These are phyloP conservation scores for Hypolimnas misippus DNA, from an alignment of 2,888 invertebrate genomes.

Conservation along the genomic window DNA sequence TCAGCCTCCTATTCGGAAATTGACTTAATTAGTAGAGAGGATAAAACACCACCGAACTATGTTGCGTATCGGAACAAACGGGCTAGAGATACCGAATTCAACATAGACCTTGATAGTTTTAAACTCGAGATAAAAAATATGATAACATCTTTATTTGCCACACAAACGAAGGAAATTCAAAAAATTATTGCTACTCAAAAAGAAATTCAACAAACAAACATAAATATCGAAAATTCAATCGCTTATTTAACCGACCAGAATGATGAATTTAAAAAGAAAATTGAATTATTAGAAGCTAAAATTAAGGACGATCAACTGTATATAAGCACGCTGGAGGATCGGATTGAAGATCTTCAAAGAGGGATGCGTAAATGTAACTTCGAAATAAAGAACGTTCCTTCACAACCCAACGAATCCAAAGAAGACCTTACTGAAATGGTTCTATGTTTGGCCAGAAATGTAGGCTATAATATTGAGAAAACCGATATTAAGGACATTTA, in stretches of 20 bases:
- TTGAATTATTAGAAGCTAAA: slow-evolving; percentile 23
- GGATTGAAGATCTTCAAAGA: slow-evolving; percentile 38
- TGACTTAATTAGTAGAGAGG: not conserved
- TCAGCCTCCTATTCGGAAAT: slow-evolving; percentile 8
- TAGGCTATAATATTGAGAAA: slow-evolving; percentile 24
- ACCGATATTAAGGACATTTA: slow-evolving; percentile 38
- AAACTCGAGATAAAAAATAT: slow-evolving; percentile 28
- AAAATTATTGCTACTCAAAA: slow-evolving; percentile 18
- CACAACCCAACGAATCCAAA: slow-evolving; percentile 30
- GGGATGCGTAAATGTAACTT: slow-evolving; percentile 30
- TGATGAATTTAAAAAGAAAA: slow-evolving; percentile 36
- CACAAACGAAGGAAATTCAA: slow-evolving; percentile 12
- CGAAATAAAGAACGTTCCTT: slow-evolving; percentile 40
- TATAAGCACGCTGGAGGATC: slow-evolving; percentile 33
- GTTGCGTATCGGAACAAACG: slow-evolving; percentile 13
- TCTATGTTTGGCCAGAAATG: slow-evolving; percentile 18
- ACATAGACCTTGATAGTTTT: slow-evolving; percentile 16
- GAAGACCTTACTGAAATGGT: slow-evolving; percentile 37
- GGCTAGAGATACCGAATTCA: slow-evolving; percentile 3
- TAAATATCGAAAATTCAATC: slow-evolving; percentile 37
- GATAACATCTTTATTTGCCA: slow-evolving; percentile 15
- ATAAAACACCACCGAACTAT: slow-evolving; percentile 16
- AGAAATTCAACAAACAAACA: slow-evolving; percentile 34
- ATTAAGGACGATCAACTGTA: slow-evolving; percentile 30
- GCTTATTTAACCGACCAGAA: slow-evolving; percentile 30